Evolutionary conservation across 2,888 invertebrate genomes (phyloP).

Genomic region (Hydraecia micacea): DNA sequence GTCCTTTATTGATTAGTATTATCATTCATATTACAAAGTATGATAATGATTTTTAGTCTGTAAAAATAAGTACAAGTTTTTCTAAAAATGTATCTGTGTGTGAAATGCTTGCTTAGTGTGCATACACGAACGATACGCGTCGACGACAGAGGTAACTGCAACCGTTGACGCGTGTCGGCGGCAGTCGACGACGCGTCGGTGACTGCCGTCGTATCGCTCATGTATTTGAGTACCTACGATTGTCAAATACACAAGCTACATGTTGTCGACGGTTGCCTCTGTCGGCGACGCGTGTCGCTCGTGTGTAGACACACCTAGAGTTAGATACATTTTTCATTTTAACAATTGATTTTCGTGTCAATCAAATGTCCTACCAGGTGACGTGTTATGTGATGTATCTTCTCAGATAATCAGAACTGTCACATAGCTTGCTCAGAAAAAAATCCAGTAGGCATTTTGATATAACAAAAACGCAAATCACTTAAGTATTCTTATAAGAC

Average conservation of each 20-base stretch:
- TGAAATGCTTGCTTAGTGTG: neutral
- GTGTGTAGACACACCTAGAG: neutral
- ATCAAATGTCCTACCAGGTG: neutral
- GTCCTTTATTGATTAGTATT: neutral
- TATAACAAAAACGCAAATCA: neutral
- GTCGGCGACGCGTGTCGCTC: neutral
- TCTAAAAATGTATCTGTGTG: neutral
- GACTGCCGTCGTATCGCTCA: neutral
- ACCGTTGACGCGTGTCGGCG: neutral
- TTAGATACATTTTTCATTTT: too few species aligned
- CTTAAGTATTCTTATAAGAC: conserved; percentile 9
- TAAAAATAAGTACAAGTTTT: too few species aligned
- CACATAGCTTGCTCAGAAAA: neutral
- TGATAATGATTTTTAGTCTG: neutral
- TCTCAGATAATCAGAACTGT: too few species aligned
- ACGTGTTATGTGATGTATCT: neutral
- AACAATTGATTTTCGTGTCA: neutral
- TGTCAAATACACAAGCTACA: neutral
- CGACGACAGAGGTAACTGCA: neutral
- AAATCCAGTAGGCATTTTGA: neutral
- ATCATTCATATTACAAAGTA: neutral
- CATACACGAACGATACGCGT: neutral
- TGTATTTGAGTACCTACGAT: neutral
- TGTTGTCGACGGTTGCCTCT: neutral
- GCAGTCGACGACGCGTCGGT: too few species aligned